Evolutionary conservation across 2,797 vertebrate genomes (phyloP).

Genomic region (Enteromius argenteus): DNA sequence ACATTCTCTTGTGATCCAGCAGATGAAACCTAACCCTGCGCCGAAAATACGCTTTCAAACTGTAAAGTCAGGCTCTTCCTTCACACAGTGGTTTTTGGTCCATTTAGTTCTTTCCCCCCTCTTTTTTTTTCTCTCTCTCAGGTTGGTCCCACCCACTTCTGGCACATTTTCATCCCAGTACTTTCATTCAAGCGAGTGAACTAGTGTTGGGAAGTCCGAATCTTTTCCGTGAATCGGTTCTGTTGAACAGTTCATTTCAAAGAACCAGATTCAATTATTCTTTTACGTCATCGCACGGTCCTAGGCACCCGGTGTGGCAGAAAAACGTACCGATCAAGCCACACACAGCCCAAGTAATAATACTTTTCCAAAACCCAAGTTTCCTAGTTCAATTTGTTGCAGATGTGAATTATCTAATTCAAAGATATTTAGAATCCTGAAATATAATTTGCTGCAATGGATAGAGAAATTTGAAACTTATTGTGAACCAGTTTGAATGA

Average conservation of each 20-base stretch:
- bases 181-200: conserved; percentile 35
- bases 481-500: not conserved
- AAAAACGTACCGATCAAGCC: not conserved
- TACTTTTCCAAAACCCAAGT: not conserved
- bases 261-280: not conserved
- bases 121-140: conserved; percentile 17
- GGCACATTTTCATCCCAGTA: conserved; percentile 32
- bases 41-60: conserved; percentile 57
- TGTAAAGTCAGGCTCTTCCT: not conserved
- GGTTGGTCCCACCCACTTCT: conserved; percentile 51
- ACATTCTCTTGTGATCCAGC: conserved; percentile 45
- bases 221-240: not conserved
- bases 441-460: not conserved
- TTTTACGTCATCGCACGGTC: not conserved
- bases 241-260: not conserved
- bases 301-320: not conserved
- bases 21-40: conserved; percentile 69
- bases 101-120: not conserved
- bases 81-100: not conserved
- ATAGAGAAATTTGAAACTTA: not conserved
- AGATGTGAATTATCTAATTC: not conserved
- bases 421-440: not conserved
- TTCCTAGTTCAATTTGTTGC: not conserved
- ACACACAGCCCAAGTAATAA: not conserved
- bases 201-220: conserved; percentile 28